A percentile compares a stretch with the other conserved stretches of the same genome.
phyloP scores from a whole-genome alignment of 2,113 vertebrate species.

The Gymnarchus niloticus region DNA sequence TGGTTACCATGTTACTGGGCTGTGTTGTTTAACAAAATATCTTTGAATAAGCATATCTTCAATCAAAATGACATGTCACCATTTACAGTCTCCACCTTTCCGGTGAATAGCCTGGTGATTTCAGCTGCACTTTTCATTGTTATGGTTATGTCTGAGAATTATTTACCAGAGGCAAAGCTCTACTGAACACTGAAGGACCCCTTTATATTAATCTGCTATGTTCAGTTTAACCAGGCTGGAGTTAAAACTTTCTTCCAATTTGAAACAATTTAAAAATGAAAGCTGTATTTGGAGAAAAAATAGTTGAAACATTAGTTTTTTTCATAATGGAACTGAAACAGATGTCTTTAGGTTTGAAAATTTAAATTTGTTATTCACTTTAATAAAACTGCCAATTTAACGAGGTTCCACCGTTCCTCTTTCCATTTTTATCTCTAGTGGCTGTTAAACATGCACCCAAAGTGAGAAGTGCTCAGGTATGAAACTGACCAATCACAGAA shows the following conservation, averaged over 20 bases:
- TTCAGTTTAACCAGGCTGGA: slow-evolving; percentile 1
- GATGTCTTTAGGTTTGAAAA: neutral
- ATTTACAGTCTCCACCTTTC: slow-evolving; percentile 9
- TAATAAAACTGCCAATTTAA: neutral
- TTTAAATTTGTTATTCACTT: neutral
- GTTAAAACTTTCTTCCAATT: neutral
- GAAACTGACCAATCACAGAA: neutral
- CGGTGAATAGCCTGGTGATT: neutral
- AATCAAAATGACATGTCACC: slow-evolving; percentile 17
- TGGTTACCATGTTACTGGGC: neutral
- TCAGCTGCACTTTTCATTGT: slow-evolving; percentile 6
- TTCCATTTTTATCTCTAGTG: neutral
- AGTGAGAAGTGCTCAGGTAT: neutral
- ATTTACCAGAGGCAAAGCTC: neutral
- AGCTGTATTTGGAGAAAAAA: neutral
- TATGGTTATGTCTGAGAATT: slow-evolving; percentile 26
- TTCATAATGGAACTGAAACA: neutral
- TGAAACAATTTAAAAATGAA: neutral
- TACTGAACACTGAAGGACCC: neutral
- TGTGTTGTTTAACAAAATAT: slow-evolving; percentile 31
- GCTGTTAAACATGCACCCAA: neutral
- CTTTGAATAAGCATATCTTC: slow-evolving; percentile 21
- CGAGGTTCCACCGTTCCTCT: neutral
- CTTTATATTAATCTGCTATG: neutral
- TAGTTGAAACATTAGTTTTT: neutral